Conservation (phyloP, 1,140 invertebrate genomes). For the Wiebesia pumilae region DNA sequence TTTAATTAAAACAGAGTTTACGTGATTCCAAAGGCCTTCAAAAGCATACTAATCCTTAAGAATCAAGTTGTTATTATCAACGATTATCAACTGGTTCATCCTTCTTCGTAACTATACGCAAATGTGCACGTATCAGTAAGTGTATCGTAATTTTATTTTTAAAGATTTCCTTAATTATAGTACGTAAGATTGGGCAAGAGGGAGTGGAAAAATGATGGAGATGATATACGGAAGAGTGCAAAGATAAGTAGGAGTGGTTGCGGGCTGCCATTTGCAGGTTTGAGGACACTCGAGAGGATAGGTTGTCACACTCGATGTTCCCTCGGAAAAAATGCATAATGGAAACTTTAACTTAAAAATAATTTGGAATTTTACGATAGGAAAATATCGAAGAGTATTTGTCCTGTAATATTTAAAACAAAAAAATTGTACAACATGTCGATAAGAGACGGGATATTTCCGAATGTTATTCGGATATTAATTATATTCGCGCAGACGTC, state of each 20-base stretch:
- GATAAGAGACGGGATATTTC: no score
- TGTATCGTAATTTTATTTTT: no score
- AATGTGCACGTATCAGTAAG: no score
- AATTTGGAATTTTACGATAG: neutral
- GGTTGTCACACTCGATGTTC: neutral
- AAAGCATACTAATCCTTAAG: no score
- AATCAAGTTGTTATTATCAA: no score
- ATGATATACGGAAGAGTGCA: neutral
- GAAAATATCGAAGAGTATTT: neutral
- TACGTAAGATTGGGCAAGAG: neutral
- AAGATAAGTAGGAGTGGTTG: slow-evolving; percentile 8
- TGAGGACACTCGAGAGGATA: neutral
- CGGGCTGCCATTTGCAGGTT: neutral
- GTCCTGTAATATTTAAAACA: neutral
- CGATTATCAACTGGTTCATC: no score
- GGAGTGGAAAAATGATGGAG: neutral
- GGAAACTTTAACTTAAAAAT: neutral
- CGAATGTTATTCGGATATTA: no score
- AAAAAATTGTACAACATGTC: no score
- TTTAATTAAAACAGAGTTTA: no score
- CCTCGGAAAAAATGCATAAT: neutral
- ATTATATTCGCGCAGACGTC: no score
- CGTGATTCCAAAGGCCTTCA: no score
- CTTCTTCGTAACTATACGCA: no score
- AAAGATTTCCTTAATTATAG: neutral